These are phyloP conservation scores for Phyllotreta cruciferae DNA, from an alignment of 2,888 invertebrate genomes.

Conservation along the genomic window DNA sequence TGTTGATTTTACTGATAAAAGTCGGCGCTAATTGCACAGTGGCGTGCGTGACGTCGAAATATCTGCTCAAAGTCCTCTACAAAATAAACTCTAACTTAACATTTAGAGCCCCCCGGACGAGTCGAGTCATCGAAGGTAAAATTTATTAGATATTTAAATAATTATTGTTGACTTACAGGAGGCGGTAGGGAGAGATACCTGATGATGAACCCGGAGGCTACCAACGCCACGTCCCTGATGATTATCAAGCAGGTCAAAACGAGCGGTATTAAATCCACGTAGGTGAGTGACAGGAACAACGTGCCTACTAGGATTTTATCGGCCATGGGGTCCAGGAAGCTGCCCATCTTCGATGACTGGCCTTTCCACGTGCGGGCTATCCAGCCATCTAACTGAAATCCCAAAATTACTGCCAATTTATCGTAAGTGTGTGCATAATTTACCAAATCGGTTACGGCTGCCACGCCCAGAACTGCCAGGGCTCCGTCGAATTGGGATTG, in stretches of 20 bases:
- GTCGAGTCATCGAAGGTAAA: no score
- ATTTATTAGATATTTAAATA: no score
- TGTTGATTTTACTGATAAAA: conserved; percentile 93
- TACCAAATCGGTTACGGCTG: conserved; percentile 92
- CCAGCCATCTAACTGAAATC: conserved; percentile 87
- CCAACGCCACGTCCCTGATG: conserved; percentile 80
- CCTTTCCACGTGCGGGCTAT: conserved; percentile 92
- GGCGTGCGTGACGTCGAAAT: conserved; percentile 91
- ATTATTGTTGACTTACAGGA: no score
- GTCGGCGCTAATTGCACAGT: conserved; percentile 95
- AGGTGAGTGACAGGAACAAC: conserved; percentile 86
- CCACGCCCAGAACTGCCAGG: conserved; percentile 80
- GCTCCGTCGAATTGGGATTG: conserved; percentile 82
- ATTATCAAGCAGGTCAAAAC: conserved; percentile 83
- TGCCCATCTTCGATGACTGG: conserved; percentile 92
- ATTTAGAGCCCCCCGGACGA: no score
- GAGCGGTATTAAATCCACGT: conserved; percentile 84
- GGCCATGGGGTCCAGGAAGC: conserved; percentile 95
- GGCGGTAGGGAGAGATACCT: conserved; percentile 89
- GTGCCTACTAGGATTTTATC: conserved; percentile 94
- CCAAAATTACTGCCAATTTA: conserved; percentile 7
- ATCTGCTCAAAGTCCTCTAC: conserved; percentile 84
- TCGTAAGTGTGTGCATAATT: conserved; percentile 19
- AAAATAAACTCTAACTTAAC: conserved; percentile 54
- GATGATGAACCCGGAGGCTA: conserved; percentile 87